phyloP scores from a whole-genome alignment of 2,113 vertebrate species.

The Patagioenas fasciata region DNA sequence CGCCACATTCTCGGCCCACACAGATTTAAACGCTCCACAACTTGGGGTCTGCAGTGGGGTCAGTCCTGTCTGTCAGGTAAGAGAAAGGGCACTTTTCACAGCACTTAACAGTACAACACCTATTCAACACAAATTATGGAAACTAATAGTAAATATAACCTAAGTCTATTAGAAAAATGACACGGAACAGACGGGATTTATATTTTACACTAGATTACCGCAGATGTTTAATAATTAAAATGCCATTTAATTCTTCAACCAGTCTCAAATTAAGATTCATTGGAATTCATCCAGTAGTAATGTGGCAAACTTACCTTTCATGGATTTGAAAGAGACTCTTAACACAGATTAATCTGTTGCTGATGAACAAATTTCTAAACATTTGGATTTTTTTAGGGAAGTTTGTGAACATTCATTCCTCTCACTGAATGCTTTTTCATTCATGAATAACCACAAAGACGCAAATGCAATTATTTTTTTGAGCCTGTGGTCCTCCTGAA shows the following conservation, averaged over 20 bases:
- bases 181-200: neutral
- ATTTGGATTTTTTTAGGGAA: neutral
- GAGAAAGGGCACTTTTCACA: neutral
- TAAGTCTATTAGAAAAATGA: neutral
- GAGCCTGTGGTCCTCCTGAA: neutral
- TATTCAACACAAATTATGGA: neutral
- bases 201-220: neutral
- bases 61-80: neutral
- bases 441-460: neutral
- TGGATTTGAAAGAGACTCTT: neutral
- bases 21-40: neutral
- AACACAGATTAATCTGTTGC: neutral
- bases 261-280: neutral
- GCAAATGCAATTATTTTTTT: neutral
- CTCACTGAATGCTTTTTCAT: neutral
- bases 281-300: neutral
- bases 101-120: neutral
- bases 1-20: rapidly evolving
- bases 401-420: neutral
- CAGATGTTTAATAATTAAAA: neutral
- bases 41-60: neutral
- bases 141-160: neutral
- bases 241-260: neutral
- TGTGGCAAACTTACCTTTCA: neutral
- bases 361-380: neutral